phyloP scores from a whole-genome alignment of 2,888 invertebrate genomes.

The Globia sparganii region DNA sequence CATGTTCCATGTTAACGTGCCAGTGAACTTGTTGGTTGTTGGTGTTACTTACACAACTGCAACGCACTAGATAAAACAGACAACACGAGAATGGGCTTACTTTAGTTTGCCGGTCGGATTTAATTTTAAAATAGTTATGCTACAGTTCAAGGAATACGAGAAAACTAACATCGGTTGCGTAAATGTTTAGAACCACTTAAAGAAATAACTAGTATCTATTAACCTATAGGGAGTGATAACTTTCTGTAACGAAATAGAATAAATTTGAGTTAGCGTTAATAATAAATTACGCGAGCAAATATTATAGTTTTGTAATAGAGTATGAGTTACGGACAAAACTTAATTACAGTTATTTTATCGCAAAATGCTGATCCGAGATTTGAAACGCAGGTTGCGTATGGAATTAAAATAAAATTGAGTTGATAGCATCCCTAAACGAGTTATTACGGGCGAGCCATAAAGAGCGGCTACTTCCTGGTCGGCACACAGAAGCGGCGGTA shows the following conservation, averaged over 20 bases:
- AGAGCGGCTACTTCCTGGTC: slow-evolving; percentile 79
- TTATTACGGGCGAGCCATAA: slow-evolving; percentile 80
- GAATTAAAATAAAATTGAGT: slow-evolving; percentile 77
- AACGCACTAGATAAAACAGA: slow-evolving; percentile 76
- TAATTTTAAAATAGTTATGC: slow-evolving; percentile 57
- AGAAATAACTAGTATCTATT: slow-evolving; percentile 53
- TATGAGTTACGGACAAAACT: slow-evolving; percentile 38
- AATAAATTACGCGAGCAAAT: slow-evolving; percentile 43
- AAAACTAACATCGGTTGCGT: slow-evolving; percentile 44
- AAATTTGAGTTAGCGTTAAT: slow-evolving; percentile 35
- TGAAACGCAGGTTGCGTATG: slow-evolving; percentile 61
- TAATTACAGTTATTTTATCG: slow-evolving; percentile 55
- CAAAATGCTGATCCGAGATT: slow-evolving; percentile 59
- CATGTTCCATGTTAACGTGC: slow-evolving; percentile 76
- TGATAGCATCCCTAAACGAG: slow-evolving; percentile 78
- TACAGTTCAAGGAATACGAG: slow-evolving; percentile 56
- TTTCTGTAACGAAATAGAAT: slow-evolving; percentile 48
- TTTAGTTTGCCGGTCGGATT: slow-evolving; percentile 61
- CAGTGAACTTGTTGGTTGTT: slow-evolving; percentile 83
- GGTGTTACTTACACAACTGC: slow-evolving; percentile 77
- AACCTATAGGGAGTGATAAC: slow-evolving; percentile 47
- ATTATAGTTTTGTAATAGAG: slow-evolving; percentile 44
- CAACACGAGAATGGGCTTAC: slow-evolving; percentile 66
- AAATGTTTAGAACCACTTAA: slow-evolving; percentile 43
- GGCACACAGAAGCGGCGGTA: slow-evolving; percentile 79